These are phyloP conservation scores for Neopelma chrysocephalum DNA, from an alignment of 2,797 vertebrate genomes.

Conservation along the genomic window DNA sequence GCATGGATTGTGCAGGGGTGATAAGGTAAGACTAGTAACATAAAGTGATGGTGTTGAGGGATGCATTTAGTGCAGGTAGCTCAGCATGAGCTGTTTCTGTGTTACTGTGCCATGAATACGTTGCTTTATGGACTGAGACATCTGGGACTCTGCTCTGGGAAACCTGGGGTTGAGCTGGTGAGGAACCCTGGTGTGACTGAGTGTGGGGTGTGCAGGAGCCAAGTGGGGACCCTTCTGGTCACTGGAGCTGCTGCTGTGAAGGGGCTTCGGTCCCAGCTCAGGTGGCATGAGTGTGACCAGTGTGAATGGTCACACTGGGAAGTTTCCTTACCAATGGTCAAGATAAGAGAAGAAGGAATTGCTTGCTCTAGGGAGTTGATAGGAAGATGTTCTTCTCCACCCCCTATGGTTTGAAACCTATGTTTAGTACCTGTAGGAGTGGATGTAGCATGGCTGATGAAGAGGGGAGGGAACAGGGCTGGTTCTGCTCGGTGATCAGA, in stretches of 20 bases:
- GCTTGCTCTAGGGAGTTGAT: background rate
- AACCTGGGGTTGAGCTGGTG: fast-evolving
- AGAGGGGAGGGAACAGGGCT: background rate
- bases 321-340: background rate
- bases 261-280: background rate
- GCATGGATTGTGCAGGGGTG: background rate
- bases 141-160: background rate
- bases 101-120: background rate
- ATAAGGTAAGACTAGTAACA: too few relatives aligned
- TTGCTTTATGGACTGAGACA: background rate
- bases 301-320: background rate
- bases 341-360: background rate
- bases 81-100: background rate
- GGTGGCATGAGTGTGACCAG: background rate
- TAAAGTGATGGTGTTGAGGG: background rate
- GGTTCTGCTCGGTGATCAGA: background rate
- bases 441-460: background rate
- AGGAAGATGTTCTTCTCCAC: background rate
- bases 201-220: background rate
- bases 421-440: background rate
- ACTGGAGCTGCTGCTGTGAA: background rate
- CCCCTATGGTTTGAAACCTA: background rate
- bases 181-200: background rate
- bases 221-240: background rate
- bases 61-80: background rate